These are phyloP conservation scores for Scrobipalpa atriplicella DNA, from an alignment of 2,888 invertebrate genomes.

Conservation along the genomic window DNA sequence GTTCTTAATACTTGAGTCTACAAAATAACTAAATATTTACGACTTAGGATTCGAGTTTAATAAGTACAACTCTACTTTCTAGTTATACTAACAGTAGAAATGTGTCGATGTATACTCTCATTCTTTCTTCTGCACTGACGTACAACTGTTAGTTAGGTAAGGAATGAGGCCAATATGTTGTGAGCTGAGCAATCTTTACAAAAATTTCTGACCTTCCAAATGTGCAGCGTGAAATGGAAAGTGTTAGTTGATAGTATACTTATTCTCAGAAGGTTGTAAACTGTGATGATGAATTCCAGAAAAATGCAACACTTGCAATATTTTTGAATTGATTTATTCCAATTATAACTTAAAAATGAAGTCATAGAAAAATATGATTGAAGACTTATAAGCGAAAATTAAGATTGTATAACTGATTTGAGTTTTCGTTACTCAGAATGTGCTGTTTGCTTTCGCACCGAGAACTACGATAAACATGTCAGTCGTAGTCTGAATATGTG, in stretches of 20 bases:
- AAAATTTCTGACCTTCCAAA: background rate
- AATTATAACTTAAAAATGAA: too few species aligned
- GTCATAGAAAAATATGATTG: slow-evolving; percentile 1
- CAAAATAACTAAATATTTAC: too few species aligned
- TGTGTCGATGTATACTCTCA: background rate
- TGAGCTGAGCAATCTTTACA: background rate
- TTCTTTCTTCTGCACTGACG: background rate
- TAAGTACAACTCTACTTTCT: background rate
- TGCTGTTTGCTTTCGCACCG: background rate
- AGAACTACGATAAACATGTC: slow-evolving; percentile 16
- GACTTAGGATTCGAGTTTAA: too few species aligned
- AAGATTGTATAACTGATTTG: slow-evolving; percentile 6
- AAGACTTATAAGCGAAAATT: background rate
- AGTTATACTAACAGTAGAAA: background rate
- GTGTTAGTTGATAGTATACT: too few species aligned
- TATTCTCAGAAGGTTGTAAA: too few species aligned
- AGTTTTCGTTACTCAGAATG: background rate
- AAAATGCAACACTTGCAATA: too few species aligned
- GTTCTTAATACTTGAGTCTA: too few species aligned
- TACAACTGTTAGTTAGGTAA: background rate
- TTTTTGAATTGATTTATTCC: too few species aligned
- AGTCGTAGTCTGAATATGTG: background rate
- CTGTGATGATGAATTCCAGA: too few species aligned
- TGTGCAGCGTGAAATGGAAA: too few species aligned
- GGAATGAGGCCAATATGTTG: background rate